Conservation (phyloP, 2,797 vertebrate genomes). For the Tenualosa ilisha region DNA sequence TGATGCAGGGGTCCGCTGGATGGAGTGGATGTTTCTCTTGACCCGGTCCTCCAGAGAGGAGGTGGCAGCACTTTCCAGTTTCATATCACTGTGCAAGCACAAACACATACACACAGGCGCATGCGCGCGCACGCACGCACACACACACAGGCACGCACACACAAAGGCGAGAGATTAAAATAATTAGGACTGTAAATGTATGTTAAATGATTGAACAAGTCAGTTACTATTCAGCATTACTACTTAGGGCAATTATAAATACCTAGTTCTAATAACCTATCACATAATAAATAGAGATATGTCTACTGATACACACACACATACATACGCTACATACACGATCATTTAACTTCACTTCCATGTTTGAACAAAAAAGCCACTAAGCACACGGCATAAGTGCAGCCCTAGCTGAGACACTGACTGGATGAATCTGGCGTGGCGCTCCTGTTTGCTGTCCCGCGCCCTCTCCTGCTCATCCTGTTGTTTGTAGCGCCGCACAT, state of each 20-base stretch:
- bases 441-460: constrained; percentile 67
- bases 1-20: constrained; percentile 88
- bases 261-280: no score
- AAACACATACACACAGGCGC: neutral
- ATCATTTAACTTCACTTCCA: neutral
- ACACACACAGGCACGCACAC: neutral
- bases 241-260: no score
- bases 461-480: constrained; percentile 83
- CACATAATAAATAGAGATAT: no score
- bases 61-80: constrained; percentile 86
- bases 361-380: no score
- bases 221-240: no score
- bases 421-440: constrained; percentile 87
- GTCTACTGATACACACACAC: no score
- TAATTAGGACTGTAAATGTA: neutral
- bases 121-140: neutral
- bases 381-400: neutral
- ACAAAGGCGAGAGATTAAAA: neutral
- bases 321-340: no score
- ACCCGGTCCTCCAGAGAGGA: constrained; percentile 91
- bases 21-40: constrained; percentile 93
- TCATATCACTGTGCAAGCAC: constrained; percentile 79
- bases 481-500: constrained; percentile 76
- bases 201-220: neutral
- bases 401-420: constrained; percentile 70